Base-by-base conservation (phyloP, 1,140 invertebrate species). In the Ridgeia piscesae region DNA sequence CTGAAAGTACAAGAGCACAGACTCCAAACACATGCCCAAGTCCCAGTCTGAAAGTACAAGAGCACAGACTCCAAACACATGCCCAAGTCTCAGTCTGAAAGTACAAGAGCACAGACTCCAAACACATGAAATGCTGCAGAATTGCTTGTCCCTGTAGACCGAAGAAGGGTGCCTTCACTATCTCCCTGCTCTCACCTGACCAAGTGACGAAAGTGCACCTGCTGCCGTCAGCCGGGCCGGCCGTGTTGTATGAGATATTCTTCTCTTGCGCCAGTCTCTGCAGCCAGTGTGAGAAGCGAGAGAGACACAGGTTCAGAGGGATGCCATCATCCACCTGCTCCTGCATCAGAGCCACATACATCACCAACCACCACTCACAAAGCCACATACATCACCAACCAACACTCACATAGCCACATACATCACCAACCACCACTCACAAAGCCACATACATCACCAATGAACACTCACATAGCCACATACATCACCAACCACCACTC, bases 281-380 rank as follows among this genome's bases (percentile, higher is more conserved):
- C 35, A 96, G 91, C 95, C 95, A 96, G 11, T 93, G 92, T 14
- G 88, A 92, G 93, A 96, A 96, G 91, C 94, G 94, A 48, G 92
- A 94, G 35, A 96, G 91, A 93, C 95, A 96, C 33, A 95, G 88
- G 33, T 91, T 90, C 17, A 96, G 90, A 33, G 95, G 95, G 50
- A 95, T 95, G 2, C 95, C 95, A 93, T 95, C 93, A 89, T 96
- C 95, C 9, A 96, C 95, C 92, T 95, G 94, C 14, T 94, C 94
- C 95, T 96, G 93, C 48, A 93, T 2, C 77, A 77, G 89, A 89
- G n/a, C 91, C 91, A 8, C 35, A 34, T 58, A 50, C 27, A 9
- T 92, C 34, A 34, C 14, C 6, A 33, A 90, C 17, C 11, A 90
- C n/a, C 89, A 35, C 6, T 33, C 35, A 77, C 58, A 50, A 88